These are phyloP conservation scores for Trachelus tabidus DNA, from an alignment of 2,888 invertebrate genomes.

Conservation along the genomic window DNA sequence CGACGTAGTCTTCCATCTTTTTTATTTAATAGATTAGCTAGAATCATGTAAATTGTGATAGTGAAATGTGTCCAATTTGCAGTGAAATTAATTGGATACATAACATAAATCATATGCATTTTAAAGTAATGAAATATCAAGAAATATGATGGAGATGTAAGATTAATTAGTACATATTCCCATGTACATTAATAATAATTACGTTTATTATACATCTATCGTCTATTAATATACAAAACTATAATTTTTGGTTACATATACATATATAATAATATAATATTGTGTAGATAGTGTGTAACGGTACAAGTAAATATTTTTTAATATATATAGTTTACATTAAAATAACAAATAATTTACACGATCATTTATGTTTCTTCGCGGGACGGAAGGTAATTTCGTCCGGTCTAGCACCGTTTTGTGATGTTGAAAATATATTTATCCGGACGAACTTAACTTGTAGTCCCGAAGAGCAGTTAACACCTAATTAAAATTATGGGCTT, in stretches of 20 bases:
- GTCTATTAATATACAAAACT: constrained; percentile 64
- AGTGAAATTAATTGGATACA: too few species aligned
- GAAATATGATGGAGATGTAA: not conserved
- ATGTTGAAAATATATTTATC: constrained; percentile 41
- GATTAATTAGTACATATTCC: not conserved
- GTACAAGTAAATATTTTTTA: constrained; percentile 43
- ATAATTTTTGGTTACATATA: constrained; percentile 63
- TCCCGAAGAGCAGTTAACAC: not conserved
- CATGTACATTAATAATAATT: constrained; percentile 44
- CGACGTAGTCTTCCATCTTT: not conserved
- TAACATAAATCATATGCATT: too few species aligned
- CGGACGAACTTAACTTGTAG: constrained; percentile 33
- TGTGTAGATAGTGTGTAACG: constrained; percentile 47
- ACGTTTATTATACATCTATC: constrained; percentile 60
- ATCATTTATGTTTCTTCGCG: constrained; percentile 26
- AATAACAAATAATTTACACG: constrained; percentile 61
- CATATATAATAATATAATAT: constrained; percentile 47
- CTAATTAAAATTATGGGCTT: constrained; percentile 2
- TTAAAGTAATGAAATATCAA: not conserved
- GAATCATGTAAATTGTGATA: not conserved
- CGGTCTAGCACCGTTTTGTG: constrained; percentile 48
- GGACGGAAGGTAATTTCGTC: constrained; percentile 35
- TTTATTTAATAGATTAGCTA: not conserved
- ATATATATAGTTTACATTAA: constrained; percentile 35
- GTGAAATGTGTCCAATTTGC: too few species aligned